Conservation (phyloP, 2,888 invertebrate genomes). For the Andrena bucephala region DNA sequence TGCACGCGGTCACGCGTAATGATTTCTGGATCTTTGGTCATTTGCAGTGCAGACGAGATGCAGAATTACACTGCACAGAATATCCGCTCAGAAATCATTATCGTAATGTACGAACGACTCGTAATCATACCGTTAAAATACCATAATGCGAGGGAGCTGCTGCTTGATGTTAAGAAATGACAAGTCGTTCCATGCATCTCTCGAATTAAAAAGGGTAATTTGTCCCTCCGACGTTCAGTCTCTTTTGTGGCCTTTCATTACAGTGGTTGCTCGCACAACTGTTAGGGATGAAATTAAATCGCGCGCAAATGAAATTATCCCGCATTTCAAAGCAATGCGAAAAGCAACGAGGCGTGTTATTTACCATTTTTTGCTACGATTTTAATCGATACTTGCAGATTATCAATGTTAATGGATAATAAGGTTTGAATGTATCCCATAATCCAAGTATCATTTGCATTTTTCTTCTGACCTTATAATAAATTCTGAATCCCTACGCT, state of each 20-base stretch:
- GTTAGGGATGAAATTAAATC: neutral
- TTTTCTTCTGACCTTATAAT: too few relatives aligned
- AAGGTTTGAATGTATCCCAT: too few relatives aligned
- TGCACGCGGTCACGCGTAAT: slow-evolving; percentile 66
- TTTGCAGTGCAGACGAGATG: slow-evolving; percentile 24
- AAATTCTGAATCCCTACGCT: too few relatives aligned
- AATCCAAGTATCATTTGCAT: too few relatives aligned
- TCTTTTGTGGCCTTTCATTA: neutral
- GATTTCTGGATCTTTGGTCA: slow-evolving; percentile 65
- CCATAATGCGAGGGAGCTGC: slow-evolving; percentile 3
- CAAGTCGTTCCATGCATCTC: neutral
- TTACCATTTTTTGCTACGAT: neutral
- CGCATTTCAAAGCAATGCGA: neutral
- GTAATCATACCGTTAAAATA: slow-evolving; percentile 24
- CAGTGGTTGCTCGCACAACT: neutral
- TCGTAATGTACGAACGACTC: slow-evolving; percentile 48
- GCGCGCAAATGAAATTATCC: neutral
- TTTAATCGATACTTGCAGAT: neutral
- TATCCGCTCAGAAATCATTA: slow-evolving; percentile 50
- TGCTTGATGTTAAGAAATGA: slow-evolving; percentile 18
- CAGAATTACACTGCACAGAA: slow-evolving; percentile 43
- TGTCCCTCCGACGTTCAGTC: neutral
- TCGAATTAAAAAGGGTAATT: slow-evolving; percentile 17
- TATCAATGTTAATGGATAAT: neutral
- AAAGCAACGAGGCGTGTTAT: neutral